A percentile compares a stretch with the other conserved stretches of the same genome.
Evolutionary conservation across 92 coral and sea anemone genomes (phyloP).

Genomic region (Siderastrea siderea): DNA sequence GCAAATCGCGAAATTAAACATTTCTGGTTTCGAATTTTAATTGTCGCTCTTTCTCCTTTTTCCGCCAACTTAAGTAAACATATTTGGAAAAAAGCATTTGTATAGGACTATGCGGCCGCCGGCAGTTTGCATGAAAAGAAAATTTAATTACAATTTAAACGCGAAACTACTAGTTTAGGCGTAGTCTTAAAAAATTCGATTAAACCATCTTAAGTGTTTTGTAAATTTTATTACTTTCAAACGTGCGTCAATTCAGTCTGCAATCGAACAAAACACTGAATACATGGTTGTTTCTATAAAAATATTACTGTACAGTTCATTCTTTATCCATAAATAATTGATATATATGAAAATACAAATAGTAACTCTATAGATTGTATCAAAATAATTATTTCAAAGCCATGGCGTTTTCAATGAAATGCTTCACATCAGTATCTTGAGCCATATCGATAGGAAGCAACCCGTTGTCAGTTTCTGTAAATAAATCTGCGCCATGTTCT

Average conservation of each 20-base stretch:
- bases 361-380: background rate
- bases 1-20: conserved; percentile 10
- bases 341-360: conserved; percentile 1
- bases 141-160: conserved; percentile 21
- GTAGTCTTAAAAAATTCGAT: background rate
- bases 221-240: background rate
- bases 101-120: background rate
- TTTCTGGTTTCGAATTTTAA: conserved; percentile 5
- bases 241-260: background rate
- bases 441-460: conserved; percentile 88
- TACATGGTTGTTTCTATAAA: background rate
- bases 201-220: background rate
- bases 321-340: background rate
- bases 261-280: background rate
- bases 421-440: conserved; percentile 58
- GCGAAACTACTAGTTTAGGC: background rate
- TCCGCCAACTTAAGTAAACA: conserved; percentile 24
- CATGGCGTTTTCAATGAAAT: conserved; percentile 86
- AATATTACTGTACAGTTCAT: background rate
- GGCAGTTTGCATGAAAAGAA: conserved; percentile 2
- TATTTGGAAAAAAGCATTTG: background rate
- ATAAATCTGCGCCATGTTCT: conserved; percentile 92
- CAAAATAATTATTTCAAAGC: conserved; percentile 70
- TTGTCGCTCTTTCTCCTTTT: conserved; percentile 13
- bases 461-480: conserved; percentile 93